Conservation (phyloP, 2,797 vertebrate genomes). For the Pristis pectinata region DNA sequence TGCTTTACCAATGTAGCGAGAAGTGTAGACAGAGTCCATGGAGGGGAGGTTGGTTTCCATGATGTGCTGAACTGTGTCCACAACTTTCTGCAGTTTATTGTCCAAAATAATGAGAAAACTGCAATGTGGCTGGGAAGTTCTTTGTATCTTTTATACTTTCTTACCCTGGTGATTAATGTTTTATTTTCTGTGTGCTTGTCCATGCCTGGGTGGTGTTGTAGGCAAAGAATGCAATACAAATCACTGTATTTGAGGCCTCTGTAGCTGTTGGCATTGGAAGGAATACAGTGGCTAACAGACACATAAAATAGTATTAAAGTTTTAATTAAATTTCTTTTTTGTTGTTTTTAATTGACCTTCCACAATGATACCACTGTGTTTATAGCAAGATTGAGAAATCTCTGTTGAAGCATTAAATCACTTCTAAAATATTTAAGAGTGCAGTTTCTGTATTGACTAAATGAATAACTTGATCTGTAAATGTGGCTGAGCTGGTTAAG, state of each 20-base stretch:
- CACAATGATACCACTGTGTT: not conserved
- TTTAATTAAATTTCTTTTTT: not conserved
- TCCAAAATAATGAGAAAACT: not conserved
- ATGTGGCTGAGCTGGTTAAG: not conserved
- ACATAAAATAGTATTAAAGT: not conserved
- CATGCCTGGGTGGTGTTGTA: not conserved
- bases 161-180: not conserved
- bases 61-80: no score
- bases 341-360: not conserved
- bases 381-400: not conserved
- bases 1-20: no score
- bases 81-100: no score
- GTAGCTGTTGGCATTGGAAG: not conserved
- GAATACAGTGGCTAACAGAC: not conserved
- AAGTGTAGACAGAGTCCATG: no score
- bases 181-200: not conserved
- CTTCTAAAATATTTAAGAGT: not conserved
- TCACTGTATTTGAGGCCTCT: not conserved
- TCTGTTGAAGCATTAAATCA: not conserved
- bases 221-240: no score
- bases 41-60: no score
- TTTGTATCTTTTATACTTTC: not conserved
- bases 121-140: not conserved
- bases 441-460: not conserved
- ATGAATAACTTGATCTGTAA: not conserved